A percentile compares a stretch with the other conserved stretches of the same genome.
Evolutionary conservation across 2,888 invertebrate species (phyloP).

Genomic region (Dasysyrphus tricinctus): DNA sequence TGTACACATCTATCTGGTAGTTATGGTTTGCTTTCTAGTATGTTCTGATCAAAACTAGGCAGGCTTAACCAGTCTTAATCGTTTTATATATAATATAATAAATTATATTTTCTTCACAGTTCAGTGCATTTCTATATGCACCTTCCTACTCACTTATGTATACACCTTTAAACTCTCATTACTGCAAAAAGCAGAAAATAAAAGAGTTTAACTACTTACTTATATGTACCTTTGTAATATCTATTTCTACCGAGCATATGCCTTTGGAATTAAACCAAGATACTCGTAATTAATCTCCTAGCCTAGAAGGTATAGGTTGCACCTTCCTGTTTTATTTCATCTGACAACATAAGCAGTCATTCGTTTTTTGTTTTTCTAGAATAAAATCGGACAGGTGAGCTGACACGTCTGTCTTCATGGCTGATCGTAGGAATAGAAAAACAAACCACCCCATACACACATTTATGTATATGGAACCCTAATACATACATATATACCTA

Average conservation of each 20-base stretch:
- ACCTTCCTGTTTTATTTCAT: conserved; percentile 19
- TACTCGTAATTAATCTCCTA: conserved; percentile 1
- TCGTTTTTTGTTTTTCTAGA: conserved; percentile 33
- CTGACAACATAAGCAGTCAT: background rate
- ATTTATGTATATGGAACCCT: too few relatives aligned
- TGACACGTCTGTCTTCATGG: background rate
- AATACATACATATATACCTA: background rate
- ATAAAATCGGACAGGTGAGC: conserved; percentile 70
- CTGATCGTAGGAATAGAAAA: conserved; percentile 13
- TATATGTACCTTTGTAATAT: background rate
- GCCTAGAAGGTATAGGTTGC: conserved; percentile 8
- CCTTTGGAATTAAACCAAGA: conserved; percentile 6
- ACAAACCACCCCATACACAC: conserved; percentile 22
- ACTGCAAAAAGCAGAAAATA: background rate
- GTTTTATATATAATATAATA: conserved; percentile 20
- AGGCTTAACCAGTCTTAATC: background rate
- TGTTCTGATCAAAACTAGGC: too few relatives aligned
- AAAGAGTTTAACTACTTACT: conserved; percentile 1
- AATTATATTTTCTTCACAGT: conserved; percentile 66
- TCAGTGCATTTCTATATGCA: conserved; percentile 42
- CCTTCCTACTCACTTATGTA: conserved; percentile 15
- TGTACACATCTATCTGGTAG: too few relatives aligned
- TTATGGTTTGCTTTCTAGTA: too few relatives aligned
- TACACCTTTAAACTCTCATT: background rate
- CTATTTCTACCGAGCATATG: background rate